These are phyloP conservation scores for Daboia siamensis DNA, from an alignment of 2,113 vertebrate species.

Conservation along the genomic window DNA sequence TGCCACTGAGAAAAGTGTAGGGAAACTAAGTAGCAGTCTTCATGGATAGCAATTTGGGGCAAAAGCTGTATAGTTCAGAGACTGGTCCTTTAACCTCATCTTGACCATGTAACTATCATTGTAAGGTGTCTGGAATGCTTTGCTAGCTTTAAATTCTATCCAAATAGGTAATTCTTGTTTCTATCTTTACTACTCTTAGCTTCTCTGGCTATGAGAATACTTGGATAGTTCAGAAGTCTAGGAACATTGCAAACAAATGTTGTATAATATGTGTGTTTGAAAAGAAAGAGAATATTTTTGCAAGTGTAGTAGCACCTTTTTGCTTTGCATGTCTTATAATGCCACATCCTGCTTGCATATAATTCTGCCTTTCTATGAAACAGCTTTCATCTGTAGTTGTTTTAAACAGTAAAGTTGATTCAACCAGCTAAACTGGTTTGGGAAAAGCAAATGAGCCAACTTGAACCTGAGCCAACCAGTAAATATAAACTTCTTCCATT, in stretches of 20 bases:
- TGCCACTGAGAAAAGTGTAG: not conserved
- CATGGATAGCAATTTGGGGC: not conserved
- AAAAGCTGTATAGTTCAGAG: not conserved
- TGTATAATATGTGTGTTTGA: not conserved
- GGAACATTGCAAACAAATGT: not conserved
- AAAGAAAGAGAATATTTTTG: not conserved
- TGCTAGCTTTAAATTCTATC: conserved; percentile 45
- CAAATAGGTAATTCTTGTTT: conserved; percentile 32
- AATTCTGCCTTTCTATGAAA: not conserved
- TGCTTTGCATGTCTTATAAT: accelerated
- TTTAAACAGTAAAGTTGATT: conserved; percentile 31
- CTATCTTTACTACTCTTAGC: conserved; percentile 1
- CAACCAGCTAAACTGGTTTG: conserved; percentile 60
- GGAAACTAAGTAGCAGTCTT: not conserved
- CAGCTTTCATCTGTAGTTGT: not conserved
- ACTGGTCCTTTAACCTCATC: conserved; percentile 6
- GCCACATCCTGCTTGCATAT: not conserved
- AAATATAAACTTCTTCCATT: not conserved
- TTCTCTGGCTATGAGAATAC: not conserved
- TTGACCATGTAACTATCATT: conserved; percentile 26
- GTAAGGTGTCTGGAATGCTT: conserved; percentile 28
- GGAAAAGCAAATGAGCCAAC: conserved; percentile 21
- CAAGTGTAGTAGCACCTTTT: not conserved
- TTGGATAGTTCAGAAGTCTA: not conserved
- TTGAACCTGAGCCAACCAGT: conserved; percentile 3